Base-by-base conservation (phyloP, 2,113 vertebrate species). In the Seriola dumerili region DNA sequence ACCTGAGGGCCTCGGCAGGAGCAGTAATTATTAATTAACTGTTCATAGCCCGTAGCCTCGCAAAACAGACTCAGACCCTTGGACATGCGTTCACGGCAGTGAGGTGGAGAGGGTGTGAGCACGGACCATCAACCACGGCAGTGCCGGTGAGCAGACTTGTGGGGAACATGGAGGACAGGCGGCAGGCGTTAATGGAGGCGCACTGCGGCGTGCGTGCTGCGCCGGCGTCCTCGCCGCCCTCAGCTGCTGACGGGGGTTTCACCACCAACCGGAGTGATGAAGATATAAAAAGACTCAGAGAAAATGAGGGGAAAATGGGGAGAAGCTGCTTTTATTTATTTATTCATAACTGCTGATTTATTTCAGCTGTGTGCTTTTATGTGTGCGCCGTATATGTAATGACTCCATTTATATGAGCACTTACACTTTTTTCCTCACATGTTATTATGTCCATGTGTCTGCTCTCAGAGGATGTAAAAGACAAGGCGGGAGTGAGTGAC, bases 1-100 rank as follows among this genome's bases (percentile, higher is more conserved):
- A 68, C 86, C 62, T 40, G 1, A 64, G 76, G 85, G 88, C 72
- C 38, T 64, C 72, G 13, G 5, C 17, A 64, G 52, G 50, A 78
- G 75, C 75, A 66, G 78, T 90, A 88, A 92, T 85, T 89, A 90
- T 93, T 91, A 81, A 87, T 92, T 88, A 90, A 94, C 86, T 92
- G 88, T 87, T 90, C 83, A 72, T 82, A 50, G 89, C 82, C 85
- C 16, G 72, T 81, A 83, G 89, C 81, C 64, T 64, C 2, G 21
- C 7, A 72, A 81, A 29, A 73, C 85, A 91, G 84, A 84, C 83
- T 59, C 9, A 77, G 80, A 81, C 83, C 85, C 52, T 84, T 64
- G 77, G 86, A 92, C 78, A 85, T 44, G 76, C 72, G 14, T 76
- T 83, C 70, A 54, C 73, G 32, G 77, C 72, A 57, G 85, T 34